Conservation (phyloP, 2,113 vertebrate species). For the Acinonyx jubatus region DNA sequence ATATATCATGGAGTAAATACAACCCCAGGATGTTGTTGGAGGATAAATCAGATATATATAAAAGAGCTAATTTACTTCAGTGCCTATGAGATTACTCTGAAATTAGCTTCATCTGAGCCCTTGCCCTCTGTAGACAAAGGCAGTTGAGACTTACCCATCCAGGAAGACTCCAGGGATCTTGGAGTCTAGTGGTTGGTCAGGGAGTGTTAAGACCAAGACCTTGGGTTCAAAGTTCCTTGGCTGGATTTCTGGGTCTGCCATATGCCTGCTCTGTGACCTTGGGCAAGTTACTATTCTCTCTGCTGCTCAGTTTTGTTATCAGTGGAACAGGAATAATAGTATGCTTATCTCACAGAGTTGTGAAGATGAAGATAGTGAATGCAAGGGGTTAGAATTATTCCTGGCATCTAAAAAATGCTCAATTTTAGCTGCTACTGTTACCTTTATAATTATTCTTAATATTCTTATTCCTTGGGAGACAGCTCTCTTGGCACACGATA, state of each 20-base stretch:
- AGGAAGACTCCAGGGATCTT: background rate
- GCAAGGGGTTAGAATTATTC: background rate
- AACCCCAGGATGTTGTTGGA: accelerated
- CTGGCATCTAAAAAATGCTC: background rate
- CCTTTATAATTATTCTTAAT: background rate
- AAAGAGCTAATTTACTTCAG: background rate
- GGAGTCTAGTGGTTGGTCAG: background rate
- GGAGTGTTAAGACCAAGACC: background rate
- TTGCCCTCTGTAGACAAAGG: background rate
- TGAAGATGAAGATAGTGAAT: background rate
- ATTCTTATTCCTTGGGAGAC: background rate
- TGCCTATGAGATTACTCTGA: background rate
- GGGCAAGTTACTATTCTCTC: background rate
- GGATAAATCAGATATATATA: background rate
- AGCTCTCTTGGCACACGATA: background rate
- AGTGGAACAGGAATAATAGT: background rate
- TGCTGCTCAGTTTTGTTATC: background rate
- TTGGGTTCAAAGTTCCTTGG: background rate
- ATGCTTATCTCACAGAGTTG: background rate
- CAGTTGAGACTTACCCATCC: background rate
- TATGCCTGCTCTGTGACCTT: background rate
- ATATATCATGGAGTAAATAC: background rate
- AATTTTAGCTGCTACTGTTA: background rate
- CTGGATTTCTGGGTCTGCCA: background rate
- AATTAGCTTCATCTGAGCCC: background rate